A percentile compares a stretch with the other conserved stretches of the same genome.
These are phyloP conservation scores for Magallana gigas DNA, from an alignment of 1,140 invertebrate genomes.

Conservation along the genomic window DNA sequence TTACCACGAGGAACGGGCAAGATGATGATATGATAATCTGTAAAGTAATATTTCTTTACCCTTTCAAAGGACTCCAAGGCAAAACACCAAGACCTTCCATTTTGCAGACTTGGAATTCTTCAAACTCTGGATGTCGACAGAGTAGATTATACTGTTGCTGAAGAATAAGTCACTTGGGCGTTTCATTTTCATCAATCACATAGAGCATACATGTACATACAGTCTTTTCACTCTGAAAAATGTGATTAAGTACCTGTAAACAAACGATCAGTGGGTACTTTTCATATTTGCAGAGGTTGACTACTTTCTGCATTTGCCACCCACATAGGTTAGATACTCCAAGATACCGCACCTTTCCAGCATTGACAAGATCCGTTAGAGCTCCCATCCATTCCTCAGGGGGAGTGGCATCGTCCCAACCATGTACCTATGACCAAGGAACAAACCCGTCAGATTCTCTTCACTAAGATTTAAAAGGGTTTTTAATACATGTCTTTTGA, in stretches of 20 bases:
- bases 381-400: constrained; percentile 68
- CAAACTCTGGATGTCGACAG: constrained; percentile 66
- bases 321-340: constrained; percentile 71
- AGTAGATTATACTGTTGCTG: constrained; percentile 73
- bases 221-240: background rate
- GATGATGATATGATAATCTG: too few species aligned
- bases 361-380: constrained; percentile 68
- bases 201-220: constrained; percentile 15
- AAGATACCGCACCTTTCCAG: constrained; percentile 70
- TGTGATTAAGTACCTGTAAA: constrained; percentile 60
- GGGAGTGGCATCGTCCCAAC: constrained; percentile 65
- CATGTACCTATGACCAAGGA: constrained; percentile 22
- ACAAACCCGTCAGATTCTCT: too few species aligned
- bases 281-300: constrained; percentile 61
- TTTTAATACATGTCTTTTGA: too few species aligned
- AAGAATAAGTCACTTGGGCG: constrained; percentile 25
- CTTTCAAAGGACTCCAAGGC: constrained; percentile 71
- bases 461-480: too few species aligned
- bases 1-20: too few species aligned
- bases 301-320: constrained; percentile 71
- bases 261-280: constrained; percentile 56
- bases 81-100: constrained; percentile 69
- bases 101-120: constrained; percentile 70
- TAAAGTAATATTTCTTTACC: constrained; percentile 51
- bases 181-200: background rate